Percentiles rank a stretch among this genome's conserved stretches.
phyloP scores from a whole-genome alignment of 2,113 vertebrate species.

The Serinus canaria region DNA sequence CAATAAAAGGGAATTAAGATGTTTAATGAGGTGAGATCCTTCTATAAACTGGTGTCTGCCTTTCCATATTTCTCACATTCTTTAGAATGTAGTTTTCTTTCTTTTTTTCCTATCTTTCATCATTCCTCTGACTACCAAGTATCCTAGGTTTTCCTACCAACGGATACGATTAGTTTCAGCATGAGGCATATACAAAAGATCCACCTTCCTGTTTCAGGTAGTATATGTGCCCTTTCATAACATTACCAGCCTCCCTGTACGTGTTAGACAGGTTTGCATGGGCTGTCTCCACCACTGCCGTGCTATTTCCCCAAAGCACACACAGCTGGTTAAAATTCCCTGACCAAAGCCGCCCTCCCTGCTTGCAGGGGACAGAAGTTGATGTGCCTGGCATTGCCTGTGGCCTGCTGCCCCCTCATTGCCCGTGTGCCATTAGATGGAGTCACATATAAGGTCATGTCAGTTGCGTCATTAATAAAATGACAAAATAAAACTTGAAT shows the following conservation, averaged over 20 bases:
- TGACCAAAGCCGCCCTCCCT: background rate
- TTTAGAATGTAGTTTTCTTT: background rate
- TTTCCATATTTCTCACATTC: background rate
- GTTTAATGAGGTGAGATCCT: conserved; percentile 41
- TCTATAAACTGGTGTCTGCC: background rate
- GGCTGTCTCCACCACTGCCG: background rate
- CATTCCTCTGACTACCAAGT: background rate
- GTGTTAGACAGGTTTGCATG: background rate
- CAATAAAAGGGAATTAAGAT: conserved; percentile 45
- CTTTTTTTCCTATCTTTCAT: background rate
- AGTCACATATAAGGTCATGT: background rate
- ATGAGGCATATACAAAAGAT: background rate
- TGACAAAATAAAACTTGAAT: conserved; percentile 70
- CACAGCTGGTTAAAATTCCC: background rate
- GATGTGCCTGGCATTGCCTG: background rate
- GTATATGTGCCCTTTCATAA: background rate
- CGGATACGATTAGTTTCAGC: background rate
- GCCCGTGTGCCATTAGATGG: background rate
- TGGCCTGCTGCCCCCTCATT: background rate
- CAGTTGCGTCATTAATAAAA: conserved; percentile 68
- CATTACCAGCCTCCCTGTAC: background rate
- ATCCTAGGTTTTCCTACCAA: background rate
- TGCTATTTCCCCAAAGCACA: background rate
- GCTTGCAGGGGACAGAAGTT: background rate
- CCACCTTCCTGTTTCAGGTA: background rate